Percentiles rank a stretch among this genome's conserved stretches.
These are phyloP conservation scores for Corythaixoides concolor DNA, from an alignment of 2,113 vertebrate genomes.

Conservation along the genomic window DNA sequence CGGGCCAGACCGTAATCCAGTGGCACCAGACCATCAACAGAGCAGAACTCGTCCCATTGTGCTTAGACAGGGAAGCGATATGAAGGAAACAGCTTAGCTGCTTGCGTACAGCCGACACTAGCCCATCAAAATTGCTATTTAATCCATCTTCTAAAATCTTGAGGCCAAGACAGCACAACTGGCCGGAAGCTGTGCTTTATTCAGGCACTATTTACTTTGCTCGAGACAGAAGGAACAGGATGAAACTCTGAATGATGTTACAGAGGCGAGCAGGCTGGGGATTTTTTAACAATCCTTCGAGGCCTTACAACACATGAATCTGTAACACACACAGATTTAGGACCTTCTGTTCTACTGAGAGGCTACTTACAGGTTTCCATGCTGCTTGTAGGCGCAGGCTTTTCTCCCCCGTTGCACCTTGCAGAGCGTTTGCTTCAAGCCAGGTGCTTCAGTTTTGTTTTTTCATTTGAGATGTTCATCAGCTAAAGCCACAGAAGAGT, in stretches of 20 bases:
- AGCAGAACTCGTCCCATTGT: background rate
- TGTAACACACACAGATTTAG: background rate
- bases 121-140: background rate
- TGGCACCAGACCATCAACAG: background rate
- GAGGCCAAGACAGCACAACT: too few species aligned
- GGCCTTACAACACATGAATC: background rate
- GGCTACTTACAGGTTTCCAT: accelerated
- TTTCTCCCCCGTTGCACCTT: background rate
- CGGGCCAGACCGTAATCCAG: background rate
- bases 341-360: background rate
- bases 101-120: background rate
- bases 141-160: background rate
- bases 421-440: background rate
- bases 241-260: background rate
- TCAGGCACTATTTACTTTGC: background rate
- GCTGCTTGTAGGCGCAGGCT: background rate
- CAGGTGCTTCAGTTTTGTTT: background rate
- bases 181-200: background rate
- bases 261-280: background rate
- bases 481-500: too few species aligned
- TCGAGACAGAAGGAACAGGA: background rate
- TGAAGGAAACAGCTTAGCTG: background rate
- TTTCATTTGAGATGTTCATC: background rate
- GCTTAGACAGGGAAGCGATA: background rate
- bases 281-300: background rate